Conservation (phyloP, 2,113 vertebrate species). For the Seriola rivoliana region DNA sequence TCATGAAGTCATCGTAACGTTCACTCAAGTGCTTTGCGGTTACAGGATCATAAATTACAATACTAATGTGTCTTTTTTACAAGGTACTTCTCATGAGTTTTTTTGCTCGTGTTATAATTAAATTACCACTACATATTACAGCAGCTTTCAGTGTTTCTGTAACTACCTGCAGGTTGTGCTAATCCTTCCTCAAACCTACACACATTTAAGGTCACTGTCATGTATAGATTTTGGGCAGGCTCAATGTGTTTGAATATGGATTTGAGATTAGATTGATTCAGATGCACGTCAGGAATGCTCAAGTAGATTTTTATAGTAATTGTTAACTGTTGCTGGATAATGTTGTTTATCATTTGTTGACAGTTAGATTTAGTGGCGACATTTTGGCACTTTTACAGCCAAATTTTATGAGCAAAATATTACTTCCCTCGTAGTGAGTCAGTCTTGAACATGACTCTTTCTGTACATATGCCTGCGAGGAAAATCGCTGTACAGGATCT, state of each 20-base stretch:
- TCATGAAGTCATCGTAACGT: constrained; percentile 7
- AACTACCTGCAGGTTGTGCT: not conserved
- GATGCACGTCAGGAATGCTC: not conserved
- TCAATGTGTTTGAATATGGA: not conserved
- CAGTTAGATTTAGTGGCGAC: constrained; percentile 21
- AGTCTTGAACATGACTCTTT: constrained; percentile 6
- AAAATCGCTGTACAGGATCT: constrained; percentile 27
- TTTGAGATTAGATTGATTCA: constrained; percentile 23
- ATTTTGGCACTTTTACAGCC: constrained; percentile 5
- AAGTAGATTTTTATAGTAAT: not conserved
- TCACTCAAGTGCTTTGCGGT: not conserved
- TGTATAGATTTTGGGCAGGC: not conserved
- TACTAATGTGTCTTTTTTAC: constrained; percentile 9
- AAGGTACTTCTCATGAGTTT: not conserved
- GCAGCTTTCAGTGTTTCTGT: not conserved
- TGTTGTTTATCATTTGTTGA: not conserved
- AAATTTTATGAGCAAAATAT: constrained; percentile 7
- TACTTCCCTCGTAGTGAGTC: constrained; percentile 21
- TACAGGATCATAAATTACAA: constrained; percentile 2
- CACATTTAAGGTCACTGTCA: not conserved
- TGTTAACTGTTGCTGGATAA: not conserved
- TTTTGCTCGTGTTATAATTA: constrained; percentile 12
- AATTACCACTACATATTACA: not conserved
- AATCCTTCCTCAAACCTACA: not conserved
- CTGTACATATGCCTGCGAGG: not conserved